Conservation (phyloP, 1,140 invertebrate species). For the Drosophila pseudoobscura region DNA sequence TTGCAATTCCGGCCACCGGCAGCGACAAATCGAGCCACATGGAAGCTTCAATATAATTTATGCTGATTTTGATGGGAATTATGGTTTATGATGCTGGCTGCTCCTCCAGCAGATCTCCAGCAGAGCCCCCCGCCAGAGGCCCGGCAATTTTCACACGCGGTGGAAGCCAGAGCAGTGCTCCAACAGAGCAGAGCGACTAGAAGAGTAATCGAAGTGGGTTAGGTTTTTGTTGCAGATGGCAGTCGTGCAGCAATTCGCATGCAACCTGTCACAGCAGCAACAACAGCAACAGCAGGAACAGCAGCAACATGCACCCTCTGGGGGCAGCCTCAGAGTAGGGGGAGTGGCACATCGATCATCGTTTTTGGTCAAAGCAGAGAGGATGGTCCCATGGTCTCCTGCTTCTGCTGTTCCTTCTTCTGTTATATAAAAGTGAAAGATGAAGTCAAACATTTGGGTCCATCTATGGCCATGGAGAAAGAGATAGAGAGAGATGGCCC, state of each 20-base stretch:
- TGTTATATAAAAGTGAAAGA: conserved; percentile 73
- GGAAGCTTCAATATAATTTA: conserved; percentile 64
- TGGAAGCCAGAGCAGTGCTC: conserved; percentile 1
- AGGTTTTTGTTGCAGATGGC: conserved; percentile 68
- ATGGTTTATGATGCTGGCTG: conserved; percentile 51
- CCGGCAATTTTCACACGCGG: conserved; percentile 70
- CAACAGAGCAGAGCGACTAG: conserved; percentile 18
- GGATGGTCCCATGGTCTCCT: conserved; percentile 30
- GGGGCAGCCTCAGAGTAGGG: no score
- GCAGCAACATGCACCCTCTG: conserved; percentile 23
- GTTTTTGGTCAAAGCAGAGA: conserved; percentile 25
- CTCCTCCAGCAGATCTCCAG: conserved; percentile 5
- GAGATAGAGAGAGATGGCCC: not conserved
- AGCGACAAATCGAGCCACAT: conserved; percentile 28
- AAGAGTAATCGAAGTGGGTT: conserved; percentile 76
- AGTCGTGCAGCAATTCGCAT: conserved; percentile 78
- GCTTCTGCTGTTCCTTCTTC: not conserved
- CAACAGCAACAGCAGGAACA: not conserved
- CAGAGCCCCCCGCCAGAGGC: not conserved
- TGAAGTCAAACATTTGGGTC: conserved; percentile 26
- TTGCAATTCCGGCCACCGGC: conserved; percentile 52
- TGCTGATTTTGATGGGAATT: conserved; percentile 70
- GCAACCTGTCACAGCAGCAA: conserved; percentile 72
- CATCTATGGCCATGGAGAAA: no score
- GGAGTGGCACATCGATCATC: conserved; percentile 59